phyloP scores from a whole-genome alignment of 2,797 vertebrate genomes.

The Carapus acus region DNA sequence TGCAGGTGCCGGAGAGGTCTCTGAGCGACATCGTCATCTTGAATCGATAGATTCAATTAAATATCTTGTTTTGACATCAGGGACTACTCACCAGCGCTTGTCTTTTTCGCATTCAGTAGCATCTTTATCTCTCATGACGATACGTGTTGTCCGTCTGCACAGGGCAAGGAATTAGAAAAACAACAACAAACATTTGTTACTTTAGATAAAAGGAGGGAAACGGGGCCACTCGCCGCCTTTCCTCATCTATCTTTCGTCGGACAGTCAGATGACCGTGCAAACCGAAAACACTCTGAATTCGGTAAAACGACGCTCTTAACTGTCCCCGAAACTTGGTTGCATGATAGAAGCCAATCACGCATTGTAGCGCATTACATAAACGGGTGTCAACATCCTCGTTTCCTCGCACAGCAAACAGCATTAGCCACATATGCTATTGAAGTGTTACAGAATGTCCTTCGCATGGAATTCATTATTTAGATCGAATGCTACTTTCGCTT shows the following conservation, averaged over 20 bases:
- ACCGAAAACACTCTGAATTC: not conserved
- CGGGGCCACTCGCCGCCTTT: not conserved
- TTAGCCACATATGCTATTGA: slow-evolving; percentile 1
- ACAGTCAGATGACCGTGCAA: not conserved
- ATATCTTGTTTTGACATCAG: not conserved
- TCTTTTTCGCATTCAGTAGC: slow-evolving; percentile 70
- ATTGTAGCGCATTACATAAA: slow-evolving; percentile 36
- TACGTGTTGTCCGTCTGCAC: slow-evolving; percentile 71
- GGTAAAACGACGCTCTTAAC: not conserved
- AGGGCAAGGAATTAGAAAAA: too few species aligned
- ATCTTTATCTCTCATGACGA: slow-evolving; percentile 85
- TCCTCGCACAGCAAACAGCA: not conserved
- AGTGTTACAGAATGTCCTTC: slow-evolving; percentile 1
- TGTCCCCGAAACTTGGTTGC: accelerated
- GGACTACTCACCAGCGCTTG: slow-evolving; percentile 65
- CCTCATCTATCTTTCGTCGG: not conserved
- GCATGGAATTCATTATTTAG: slow-evolving; percentile 19
- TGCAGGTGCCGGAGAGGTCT: too few species aligned
- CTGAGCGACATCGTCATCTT: too few species aligned
- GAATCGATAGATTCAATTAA: too few species aligned
- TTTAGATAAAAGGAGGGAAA: not conserved
- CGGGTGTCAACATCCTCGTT: slow-evolving; percentile 27
- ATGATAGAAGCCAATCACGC: slow-evolving; percentile 9
- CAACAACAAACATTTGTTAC: not conserved
- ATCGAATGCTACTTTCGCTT: slow-evolving; percentile 54